These are phyloP conservation scores for Dendrolimus houi DNA, from an alignment of 2,888 invertebrate species.

Conservation along the genomic window DNA sequence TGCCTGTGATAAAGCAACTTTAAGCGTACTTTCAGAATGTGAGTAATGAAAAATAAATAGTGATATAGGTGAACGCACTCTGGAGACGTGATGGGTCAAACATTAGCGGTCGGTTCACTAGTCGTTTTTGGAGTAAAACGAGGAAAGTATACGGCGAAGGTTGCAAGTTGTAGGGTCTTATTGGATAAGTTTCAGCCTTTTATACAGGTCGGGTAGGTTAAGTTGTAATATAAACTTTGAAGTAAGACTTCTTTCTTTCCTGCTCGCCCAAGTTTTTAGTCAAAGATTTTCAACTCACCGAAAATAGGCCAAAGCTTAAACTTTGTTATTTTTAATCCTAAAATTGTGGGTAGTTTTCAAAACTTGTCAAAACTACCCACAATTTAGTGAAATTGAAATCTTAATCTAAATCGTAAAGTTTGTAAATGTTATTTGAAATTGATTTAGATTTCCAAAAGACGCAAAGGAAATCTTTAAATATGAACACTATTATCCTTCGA, in stretches of 20 bases:
- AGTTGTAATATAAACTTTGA: slow-evolving; percentile 62
- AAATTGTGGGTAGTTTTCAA: neutral
- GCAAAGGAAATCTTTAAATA: too few species aligned
- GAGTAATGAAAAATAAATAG: too few species aligned
- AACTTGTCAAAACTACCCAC: too few species aligned
- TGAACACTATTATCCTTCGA: too few species aligned
- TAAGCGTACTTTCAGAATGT: too few species aligned
- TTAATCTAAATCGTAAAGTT: too few species aligned
- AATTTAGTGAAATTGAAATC: too few species aligned
- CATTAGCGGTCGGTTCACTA: slow-evolving; percentile 16
- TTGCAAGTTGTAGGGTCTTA: slow-evolving; percentile 44
- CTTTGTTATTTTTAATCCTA: neutral
- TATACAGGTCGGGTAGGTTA: slow-evolving; percentile 46
- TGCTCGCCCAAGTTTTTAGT: slow-evolving; percentile 11
- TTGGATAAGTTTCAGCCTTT: slow-evolving; percentile 62
- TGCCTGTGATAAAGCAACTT: too few species aligned
- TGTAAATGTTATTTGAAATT: too few species aligned
- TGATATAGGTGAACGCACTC: too few species aligned
- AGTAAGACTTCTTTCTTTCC: slow-evolving; percentile 34
- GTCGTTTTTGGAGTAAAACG: slow-evolving; percentile 31
- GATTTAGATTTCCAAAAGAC: too few species aligned
- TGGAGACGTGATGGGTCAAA: neutral
- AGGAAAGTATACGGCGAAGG: slow-evolving; percentile 27
- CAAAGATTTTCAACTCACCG: slow-evolving; percentile 15
- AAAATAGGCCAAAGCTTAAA: neutral